phyloP scores from a whole-genome alignment of 1,140 invertebrate genomes.

The Psilanteris sp. region DNA sequence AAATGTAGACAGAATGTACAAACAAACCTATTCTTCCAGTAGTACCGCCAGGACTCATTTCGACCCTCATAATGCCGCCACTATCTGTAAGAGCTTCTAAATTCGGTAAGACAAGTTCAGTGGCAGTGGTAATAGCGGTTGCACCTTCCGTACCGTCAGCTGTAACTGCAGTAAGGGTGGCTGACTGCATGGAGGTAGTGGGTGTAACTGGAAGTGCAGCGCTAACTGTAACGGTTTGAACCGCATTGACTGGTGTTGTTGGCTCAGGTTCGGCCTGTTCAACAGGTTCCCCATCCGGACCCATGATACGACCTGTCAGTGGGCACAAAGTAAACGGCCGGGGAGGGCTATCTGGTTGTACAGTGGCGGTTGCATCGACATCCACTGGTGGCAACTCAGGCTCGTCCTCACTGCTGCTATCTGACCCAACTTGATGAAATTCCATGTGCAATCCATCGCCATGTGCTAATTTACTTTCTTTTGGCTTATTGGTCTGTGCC shows the following conservation, averaged over 20 bases:
- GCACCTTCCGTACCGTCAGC: constrained; percentile 5
- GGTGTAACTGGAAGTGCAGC: background rate
- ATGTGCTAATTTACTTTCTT: constrained; percentile 78
- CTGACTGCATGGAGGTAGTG: constrained; percentile 1
- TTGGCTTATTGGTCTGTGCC: constrained; percentile 65
- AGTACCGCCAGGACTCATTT: constrained; percentile 85
- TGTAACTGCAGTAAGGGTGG: background rate
- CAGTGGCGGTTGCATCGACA: constrained; percentile 75
- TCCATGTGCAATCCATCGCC: constrained; percentile 79
- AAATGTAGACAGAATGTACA: too few species aligned
- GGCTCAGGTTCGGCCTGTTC: constrained; percentile 68
- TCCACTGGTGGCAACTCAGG: constrained; percentile 81
- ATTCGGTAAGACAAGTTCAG: constrained; percentile 71
- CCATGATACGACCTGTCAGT: constrained; percentile 84
- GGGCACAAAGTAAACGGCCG: constrained; percentile 85
- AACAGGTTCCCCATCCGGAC: constrained; percentile 84
- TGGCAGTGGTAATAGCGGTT: constrained; percentile 20
- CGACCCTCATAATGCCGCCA: constrained; percentile 84
- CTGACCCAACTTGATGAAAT: constrained; percentile 74
- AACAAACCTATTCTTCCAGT: constrained; percentile 80
- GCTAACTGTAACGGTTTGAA: background rate
- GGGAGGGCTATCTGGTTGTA: constrained; percentile 83
- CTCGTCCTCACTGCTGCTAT: constrained; percentile 82
- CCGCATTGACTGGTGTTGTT: constrained; percentile 22
- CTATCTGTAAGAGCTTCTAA: constrained; percentile 81